phyloP scores from a whole-genome alignment of 2,888 invertebrate species.

The Apotomis turbidana region DNA sequence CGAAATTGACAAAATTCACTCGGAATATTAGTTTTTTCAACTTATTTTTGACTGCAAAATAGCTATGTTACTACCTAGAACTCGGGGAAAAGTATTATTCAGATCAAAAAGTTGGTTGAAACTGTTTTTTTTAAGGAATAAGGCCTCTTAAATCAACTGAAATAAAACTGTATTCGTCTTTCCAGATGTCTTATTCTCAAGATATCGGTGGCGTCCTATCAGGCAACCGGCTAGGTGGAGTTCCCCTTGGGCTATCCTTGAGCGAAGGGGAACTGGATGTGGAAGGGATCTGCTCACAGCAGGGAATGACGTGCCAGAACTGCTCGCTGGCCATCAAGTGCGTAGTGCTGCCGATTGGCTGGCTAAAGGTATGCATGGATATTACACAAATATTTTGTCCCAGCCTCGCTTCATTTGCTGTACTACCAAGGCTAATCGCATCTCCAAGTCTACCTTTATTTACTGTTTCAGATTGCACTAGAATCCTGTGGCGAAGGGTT shows the following conservation, averaged over 20 bases:
- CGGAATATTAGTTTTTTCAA: too few species aligned
- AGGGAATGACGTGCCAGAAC: conserved; percentile 72
- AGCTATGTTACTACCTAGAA: too few species aligned
- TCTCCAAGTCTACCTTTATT: not conserved
- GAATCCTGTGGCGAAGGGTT: conserved; percentile 61
- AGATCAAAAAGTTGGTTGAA: too few species aligned
- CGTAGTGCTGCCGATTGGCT: conserved; percentile 69
- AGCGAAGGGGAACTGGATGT: conserved; percentile 73
- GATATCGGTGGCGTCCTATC: conserved; percentile 69
- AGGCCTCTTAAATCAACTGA: too few species aligned
- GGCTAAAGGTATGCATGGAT: conserved; percentile 64
- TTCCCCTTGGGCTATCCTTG: conserved; percentile 68
- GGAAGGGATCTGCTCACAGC: conserved; percentile 68
- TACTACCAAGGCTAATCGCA: too few species aligned
- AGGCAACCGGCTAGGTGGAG: conserved; percentile 73
- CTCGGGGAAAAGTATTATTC: too few species aligned
- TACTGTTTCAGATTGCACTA: conserved; percentile 64
- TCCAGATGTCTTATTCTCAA: conserved; percentile 64
- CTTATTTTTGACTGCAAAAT: too few species aligned
- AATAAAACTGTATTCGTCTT: conserved; percentile 14
- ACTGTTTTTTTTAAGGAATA: too few species aligned
- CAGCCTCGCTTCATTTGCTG: too few species aligned
- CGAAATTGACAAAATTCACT: too few species aligned
- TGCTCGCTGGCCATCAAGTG: conserved; percentile 70
- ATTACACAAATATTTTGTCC: not conserved